These are phyloP conservation scores for Poeciliopsis infans DNA, from an alignment of 2,797 vertebrate species.

Conservation along the genomic window DNA sequence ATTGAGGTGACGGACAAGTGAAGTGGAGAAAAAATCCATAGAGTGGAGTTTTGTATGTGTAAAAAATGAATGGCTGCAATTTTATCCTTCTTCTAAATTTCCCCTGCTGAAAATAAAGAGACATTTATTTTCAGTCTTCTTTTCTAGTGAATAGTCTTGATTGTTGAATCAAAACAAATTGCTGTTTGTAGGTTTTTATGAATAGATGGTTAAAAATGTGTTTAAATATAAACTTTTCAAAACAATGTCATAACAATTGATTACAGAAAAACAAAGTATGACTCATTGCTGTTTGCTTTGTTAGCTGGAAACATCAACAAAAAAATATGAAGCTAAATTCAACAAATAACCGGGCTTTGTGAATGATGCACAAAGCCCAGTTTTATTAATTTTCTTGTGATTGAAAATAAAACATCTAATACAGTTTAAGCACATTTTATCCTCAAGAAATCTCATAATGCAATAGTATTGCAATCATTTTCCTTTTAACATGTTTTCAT, in stretches of 20 bases:
- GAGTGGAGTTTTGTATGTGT: slow-evolving; percentile 7
- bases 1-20: slow-evolving; percentile 43
- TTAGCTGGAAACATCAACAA: not conserved
- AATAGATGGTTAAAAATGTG: slow-evolving; percentile 22
- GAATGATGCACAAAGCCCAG: not conserved
- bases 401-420: not conserved
- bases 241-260: slow-evolving; percentile 6
- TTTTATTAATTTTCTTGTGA: not conserved
- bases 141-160: slow-evolving; percentile 22
- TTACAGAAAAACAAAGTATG: slow-evolving; percentile 3
- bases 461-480: not conserved
- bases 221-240: slow-evolving; percentile 20
- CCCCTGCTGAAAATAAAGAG: slow-evolving; percentile 31
- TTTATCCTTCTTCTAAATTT: slow-evolving; percentile 20
- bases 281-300: not conserved
- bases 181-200: slow-evolving; percentile 18
- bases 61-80: slow-evolving; percentile 8
- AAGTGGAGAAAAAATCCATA: slow-evolving; percentile 1
- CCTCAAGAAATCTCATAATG: slow-evolving; percentile 2
- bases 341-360: not conserved
- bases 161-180: slow-evolving; percentile 43
- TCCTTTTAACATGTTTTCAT: slow-evolving; percentile 1
- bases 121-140: slow-evolving; percentile 10
- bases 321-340: not conserved
- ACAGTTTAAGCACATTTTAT: not conserved